Evolutionary conservation across 2,113 vertebrate genomes (phyloP), one percentile per base, ranked within the genome.

Genomic region (Oncorhynchus keta): DNA sequence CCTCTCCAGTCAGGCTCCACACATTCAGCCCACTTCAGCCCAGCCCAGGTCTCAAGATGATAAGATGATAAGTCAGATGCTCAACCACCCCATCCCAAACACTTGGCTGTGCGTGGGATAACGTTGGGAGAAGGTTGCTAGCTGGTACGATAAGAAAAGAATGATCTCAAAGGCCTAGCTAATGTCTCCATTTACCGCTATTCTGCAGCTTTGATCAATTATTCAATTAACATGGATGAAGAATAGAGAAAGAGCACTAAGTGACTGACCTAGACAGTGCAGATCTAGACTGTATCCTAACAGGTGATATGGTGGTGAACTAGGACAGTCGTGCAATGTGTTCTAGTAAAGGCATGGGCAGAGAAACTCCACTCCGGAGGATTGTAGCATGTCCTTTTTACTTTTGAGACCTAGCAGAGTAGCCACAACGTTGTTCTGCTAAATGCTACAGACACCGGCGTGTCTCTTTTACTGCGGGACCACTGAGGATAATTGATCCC

Each of bases 361-460:
- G 62, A 67, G 28, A 26, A 57, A 18, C 16, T 30, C 2, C 18
- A 26, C 45, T 70, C 45, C 5, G 4, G 68, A 24, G 68, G 16
- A 4, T 70, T 3, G 5, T 8, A 6, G 8, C 68, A 49, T 24
- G 11, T 72, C 13, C 35, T 32, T 72, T 72, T 59, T 59, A n/a
- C 26, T 71, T 71, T 59, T 59, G 12, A 61, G 59, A 20, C 68
- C 66, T 51, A 3, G 4, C 1, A 18, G 62, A 18, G 70, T 45
- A 18, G 51, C 51, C 18, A 18, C 51, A 32, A 55, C 74, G 80
- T 79, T 83, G 76, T 78, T 18, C 76, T 51, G 76, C 82, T 84
- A 86, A 88, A 82, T 8, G 79, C 78, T 90, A 81, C 88, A 91
- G 90, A 91, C 88, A 28, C 28, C 28, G 90, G 90, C 84, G 20